These are phyloP conservation scores for Heliconius ismenius DNA, from an alignment of 2,888 invertebrate genomes.

Conservation along the genomic window DNA sequence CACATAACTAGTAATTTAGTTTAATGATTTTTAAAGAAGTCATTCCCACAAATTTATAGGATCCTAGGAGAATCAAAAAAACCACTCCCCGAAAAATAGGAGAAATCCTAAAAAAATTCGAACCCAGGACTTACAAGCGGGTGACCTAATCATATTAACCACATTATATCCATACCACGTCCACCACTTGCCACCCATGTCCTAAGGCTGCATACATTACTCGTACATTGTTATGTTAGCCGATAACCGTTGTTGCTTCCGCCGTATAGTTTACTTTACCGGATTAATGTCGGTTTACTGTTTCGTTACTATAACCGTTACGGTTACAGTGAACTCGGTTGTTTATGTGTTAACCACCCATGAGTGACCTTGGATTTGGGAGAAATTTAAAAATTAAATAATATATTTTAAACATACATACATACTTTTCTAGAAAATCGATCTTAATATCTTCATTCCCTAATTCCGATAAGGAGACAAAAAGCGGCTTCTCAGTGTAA, in stretches of 20 bases:
- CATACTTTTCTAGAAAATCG: background rate
- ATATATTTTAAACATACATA: background rate
- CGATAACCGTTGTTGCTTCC: constrained; percentile 49
- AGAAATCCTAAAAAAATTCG: background rate
- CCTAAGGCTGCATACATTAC: constrained; percentile 36
- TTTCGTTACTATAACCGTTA: constrained; percentile 41
- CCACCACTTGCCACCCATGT: constrained; percentile 30
- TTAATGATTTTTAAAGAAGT: too few relatives aligned
- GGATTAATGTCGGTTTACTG: constrained; percentile 45
- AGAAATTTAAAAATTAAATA: background rate
- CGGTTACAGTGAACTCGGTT: constrained; percentile 42
- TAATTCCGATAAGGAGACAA: background rate
- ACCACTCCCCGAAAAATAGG: too few relatives aligned
- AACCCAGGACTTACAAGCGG: background rate
- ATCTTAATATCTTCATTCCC: background rate
- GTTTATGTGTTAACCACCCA: constrained; percentile 44
- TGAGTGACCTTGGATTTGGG: constrained; percentile 23
- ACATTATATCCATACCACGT: background rate
- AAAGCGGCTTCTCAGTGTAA: background rate
- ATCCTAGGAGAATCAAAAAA: too few relatives aligned
- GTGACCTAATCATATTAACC: background rate
- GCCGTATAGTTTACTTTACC: constrained; percentile 47
- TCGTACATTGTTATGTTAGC: constrained; percentile 41
- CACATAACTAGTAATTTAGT: too few relatives aligned
- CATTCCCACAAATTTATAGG: too few relatives aligned